Evolutionary conservation across 2,888 invertebrate species (phyloP).

Genomic region (Monopis laevigella): DNA sequence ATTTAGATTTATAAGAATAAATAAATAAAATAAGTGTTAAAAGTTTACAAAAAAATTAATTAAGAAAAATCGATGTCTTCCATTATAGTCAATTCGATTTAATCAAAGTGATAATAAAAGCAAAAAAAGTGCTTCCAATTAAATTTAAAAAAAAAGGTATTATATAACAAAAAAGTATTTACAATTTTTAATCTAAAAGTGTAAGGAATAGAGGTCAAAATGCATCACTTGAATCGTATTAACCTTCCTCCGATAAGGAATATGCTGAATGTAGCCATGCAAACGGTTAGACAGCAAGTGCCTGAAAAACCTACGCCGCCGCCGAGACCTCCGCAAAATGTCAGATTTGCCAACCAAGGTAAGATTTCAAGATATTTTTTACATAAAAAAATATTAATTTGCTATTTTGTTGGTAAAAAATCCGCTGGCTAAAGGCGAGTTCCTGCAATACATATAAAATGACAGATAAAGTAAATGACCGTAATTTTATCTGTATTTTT

Average conservation of each 20-base stretch:
- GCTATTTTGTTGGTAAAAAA: too few relatives aligned
- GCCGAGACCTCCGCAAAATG: conserved; percentile 58
- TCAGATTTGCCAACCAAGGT: conserved; percentile 63
- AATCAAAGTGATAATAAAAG: conserved; percentile 4
- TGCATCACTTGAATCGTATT: conserved; percentile 60
- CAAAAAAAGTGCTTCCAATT: conserved; percentile 2
- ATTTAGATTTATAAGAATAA: conserved; percentile 18
- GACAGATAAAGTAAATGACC: too few relatives aligned
- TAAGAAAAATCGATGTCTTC: conserved; percentile 27
- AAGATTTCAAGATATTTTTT: too few relatives aligned
- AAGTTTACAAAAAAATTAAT: conserved; percentile 15
- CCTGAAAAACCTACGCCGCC: conserved; percentile 71
- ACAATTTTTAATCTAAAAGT: not conserved
- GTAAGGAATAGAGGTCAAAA: conserved; percentile 25
- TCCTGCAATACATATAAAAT: too few relatives aligned
- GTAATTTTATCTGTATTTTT: too few relatives aligned
- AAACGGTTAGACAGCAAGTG: conserved; percentile 80
- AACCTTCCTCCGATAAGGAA: conserved; percentile 78
- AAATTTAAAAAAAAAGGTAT: conserved; percentile 16
- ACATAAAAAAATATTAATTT: too few relatives aligned
- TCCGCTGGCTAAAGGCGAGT: too few relatives aligned
- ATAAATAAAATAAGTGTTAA: conserved; percentile 17
- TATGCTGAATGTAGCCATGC: conserved; percentile 83
- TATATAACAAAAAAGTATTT: conserved; percentile 19
- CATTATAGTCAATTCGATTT: conserved; percentile 25